Evolutionary conservation across 1,140 invertebrate genomes (phyloP), one percentile per base, ranked within the genome.

Genomic region (Drosophila punjabiensis): DNA sequence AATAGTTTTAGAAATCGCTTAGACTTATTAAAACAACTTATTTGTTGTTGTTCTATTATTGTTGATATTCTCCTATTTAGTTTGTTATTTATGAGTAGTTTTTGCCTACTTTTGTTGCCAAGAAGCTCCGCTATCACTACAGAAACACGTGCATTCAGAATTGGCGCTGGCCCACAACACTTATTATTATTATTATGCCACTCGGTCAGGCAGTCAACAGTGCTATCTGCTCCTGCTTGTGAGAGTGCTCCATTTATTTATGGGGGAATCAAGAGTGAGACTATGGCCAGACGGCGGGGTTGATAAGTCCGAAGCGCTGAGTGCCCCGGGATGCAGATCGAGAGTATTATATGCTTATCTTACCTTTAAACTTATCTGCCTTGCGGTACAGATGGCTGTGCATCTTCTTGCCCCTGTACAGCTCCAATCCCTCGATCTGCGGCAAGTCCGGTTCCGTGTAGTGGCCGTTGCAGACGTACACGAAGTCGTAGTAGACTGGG

Each of bases 361-460:
- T 95, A 75, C 93, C 95, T 50, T 92, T 87, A 93, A 96, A 98
- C 8, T 93, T 87, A 30, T 96, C 95, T 1, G 97, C 96, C n/a
- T 94, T 94, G 71, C 98, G 94, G 93, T 98, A 99, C 89, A 98
- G 95, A 92, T 98, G 97, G 89, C 97, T 98, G 94, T 99, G 98
- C 61, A 97, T 81, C 78, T 96, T 93, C 39, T 94, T 67, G 78
- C 97, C 97, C 92, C 95, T 73, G 81, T 97, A 98, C n/a, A 94
- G 82, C 9, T 96, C 94, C 10, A 95, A 92, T 14, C 96, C 96
- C 75, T 94, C 93, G 76, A 97, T 93, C 14, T 87, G 84, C 13
- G 96, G 95, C 69, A 95, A 85, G 66, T 94, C 95, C 1, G 96
- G 96, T 53, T 96, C 95, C 76, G 96, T 96, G 73, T 97, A 97